Conservation (phyloP, 2,113 vertebrate genomes). For the Alethe diademata region DNA sequence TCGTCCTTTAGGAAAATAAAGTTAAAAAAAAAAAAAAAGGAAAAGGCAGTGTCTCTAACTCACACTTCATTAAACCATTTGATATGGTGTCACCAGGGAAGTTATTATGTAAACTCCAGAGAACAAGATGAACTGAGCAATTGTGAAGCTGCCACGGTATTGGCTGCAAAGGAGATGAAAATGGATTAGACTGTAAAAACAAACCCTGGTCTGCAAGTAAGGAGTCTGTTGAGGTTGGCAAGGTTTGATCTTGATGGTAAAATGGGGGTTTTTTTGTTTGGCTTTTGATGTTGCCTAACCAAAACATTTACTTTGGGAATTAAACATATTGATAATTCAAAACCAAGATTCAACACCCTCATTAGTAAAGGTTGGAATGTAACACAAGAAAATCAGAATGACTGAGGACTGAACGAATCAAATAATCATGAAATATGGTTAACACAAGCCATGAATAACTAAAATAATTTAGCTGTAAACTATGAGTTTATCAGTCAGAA, state of each 20-base stretch:
- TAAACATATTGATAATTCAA: neutral
- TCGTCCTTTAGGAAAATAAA: neutral
- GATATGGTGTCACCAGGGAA: neutral
- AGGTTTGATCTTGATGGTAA: neutral
- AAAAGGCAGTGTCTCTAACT: neutral
- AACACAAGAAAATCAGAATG: neutral
- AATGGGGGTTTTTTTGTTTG: neutral
- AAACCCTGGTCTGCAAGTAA: neutral
- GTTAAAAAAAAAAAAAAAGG: too few relatives aligned
- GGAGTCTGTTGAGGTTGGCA: neutral
- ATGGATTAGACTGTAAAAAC: neutral
- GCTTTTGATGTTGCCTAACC: neutral
- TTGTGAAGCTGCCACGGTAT: neutral
- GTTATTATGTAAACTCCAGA: neutral
- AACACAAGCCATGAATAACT: neutral
- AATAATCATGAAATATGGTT: neutral
- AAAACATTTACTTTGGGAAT: neutral
- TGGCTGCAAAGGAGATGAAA: neutral
- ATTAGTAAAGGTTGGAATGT: neutral
- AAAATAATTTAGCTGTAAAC: neutral
- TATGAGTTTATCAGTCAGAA: neutral
- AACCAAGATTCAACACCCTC: neutral
- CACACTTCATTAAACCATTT: neutral
- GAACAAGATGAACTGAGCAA: neutral
- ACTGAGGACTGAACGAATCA: neutral